phyloP scores from a whole-genome alignment of 2,113 vertebrate species.

The Bombycilla garrulus region DNA sequence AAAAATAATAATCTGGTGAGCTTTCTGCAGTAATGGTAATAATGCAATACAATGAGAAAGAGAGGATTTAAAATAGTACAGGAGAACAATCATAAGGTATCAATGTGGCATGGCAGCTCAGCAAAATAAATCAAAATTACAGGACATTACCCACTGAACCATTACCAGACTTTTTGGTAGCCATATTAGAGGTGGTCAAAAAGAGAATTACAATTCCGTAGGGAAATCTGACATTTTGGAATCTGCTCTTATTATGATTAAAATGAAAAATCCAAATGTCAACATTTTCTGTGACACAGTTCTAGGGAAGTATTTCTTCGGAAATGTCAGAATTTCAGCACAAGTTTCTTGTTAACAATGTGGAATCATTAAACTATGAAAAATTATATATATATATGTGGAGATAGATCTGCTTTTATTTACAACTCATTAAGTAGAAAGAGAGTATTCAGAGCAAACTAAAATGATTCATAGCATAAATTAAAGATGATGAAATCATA shows the following conservation, averaged over 20 bases:
- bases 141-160: background rate
- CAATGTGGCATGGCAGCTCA: background rate
- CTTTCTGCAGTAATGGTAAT: background rate
- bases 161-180: background rate
- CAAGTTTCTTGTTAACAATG: background rate
- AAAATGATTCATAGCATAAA: background rate
- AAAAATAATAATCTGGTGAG: fast-evolving
- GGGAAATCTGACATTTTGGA: background rate
- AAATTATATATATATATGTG: background rate
- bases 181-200: background rate
- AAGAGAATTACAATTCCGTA: background rate
- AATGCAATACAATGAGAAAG: background rate
- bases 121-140: background rate
- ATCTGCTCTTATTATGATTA: background rate
- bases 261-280: background rate
- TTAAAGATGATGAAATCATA: background rate
- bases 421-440: background rate
- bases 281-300: background rate
- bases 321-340: constrained; percentile 8
- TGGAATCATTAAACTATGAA: background rate
- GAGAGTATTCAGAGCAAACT: background rate
- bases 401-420: background rate
- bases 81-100: background rate
- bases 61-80: background rate
- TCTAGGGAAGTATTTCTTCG: background rate